Evolutionary conservation across 2,888 invertebrate species (phyloP).

Genomic region (Uloborus plumipes): DNA sequence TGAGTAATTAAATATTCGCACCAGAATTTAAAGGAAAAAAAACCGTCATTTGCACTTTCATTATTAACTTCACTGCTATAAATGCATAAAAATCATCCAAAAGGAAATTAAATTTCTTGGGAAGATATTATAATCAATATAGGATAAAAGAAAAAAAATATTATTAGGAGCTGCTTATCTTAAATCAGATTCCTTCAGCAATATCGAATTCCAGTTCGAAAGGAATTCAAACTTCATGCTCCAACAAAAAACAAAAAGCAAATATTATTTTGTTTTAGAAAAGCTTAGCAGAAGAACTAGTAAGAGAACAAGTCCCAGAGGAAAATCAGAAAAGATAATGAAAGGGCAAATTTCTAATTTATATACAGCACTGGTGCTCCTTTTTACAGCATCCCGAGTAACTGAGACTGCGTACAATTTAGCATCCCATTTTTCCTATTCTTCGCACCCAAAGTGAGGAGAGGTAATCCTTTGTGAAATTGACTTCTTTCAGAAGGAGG

Average conservation of each 20-base stretch:
- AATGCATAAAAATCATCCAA: too few relatives aligned
- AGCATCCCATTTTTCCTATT: conserved; percentile 59
- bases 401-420: conserved; percentile 50
- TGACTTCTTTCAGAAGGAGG: conserved; percentile 51
- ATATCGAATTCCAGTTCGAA: too few relatives aligned
- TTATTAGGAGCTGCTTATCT: too few relatives aligned
- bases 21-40: too few relatives aligned
- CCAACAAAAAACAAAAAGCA: conserved; percentile 44
- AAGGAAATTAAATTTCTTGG: too few relatives aligned
- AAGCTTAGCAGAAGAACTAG: conserved; percentile 43
- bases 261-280: conserved; percentile 45
- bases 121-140: too few relatives aligned
- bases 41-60: too few relatives aligned
- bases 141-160: too few relatives aligned
- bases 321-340: conserved; percentile 58
- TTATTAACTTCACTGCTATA: too few relatives aligned
- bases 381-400: conserved; percentile 46
- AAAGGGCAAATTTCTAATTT: conserved; percentile 62
- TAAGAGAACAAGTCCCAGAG: conserved; percentile 39
- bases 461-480: conserved; percentile 62
- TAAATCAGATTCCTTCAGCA: too few relatives aligned
- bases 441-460: conserved; percentile 53
- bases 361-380: conserved; percentile 46
- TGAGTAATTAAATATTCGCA: too few relatives aligned
- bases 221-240: background rate